Base-by-base conservation (phyloP, 1,140 invertebrate genomes). In the Drosophila pruinosa region DNA sequence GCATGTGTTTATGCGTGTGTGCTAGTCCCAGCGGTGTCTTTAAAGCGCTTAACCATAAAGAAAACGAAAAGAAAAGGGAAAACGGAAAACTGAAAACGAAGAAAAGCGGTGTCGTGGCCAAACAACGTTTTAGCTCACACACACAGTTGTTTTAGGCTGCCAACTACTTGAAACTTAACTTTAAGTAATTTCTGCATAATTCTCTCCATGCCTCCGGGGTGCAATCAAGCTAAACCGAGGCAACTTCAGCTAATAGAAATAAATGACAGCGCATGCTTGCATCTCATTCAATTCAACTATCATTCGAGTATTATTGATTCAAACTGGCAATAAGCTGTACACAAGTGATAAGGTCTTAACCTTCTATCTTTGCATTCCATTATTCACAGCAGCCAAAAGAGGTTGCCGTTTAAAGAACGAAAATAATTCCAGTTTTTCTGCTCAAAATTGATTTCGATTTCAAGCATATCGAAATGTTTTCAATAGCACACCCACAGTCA, bases 131-230 rank as follows among this genome's bases (percentile, higher is more conserved):
- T 36, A 17, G 41, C 58, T 53, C 53, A 68, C 68, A 61, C 68
- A 61, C 31, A 15, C 41, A 14, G 22, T 45, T 67, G 69, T 63
- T 76, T 54, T 71, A 81, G 78, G 78, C 70, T 52, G 65, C 31
- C 70, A 59, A 70, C 81, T 74, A 71, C 79, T 80, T 47, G 61
- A 62, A 57, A 67, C 50, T 45, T 62, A 86, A 86, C 68, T 86
- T 81, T 61, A 85, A 85, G 81, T 70, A 70, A 80, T 71, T 74
- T 80, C 70, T 74, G 81, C 81, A 86, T 88, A 81, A 86, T 86
- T 81, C 57, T 58, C 14, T 48, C 15, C 31, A 36, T 47, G 45
- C 38, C 70, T 52, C 31, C 24, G 26, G 81, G 70, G 81, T 64
- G 64, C 65, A 63, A 77, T 86, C 54, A 43, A 62, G 19, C 4